Evolutionary conservation across 2,797 vertebrate genomes (phyloP).

Genomic region (Lycodopsis pacificus): DNA sequence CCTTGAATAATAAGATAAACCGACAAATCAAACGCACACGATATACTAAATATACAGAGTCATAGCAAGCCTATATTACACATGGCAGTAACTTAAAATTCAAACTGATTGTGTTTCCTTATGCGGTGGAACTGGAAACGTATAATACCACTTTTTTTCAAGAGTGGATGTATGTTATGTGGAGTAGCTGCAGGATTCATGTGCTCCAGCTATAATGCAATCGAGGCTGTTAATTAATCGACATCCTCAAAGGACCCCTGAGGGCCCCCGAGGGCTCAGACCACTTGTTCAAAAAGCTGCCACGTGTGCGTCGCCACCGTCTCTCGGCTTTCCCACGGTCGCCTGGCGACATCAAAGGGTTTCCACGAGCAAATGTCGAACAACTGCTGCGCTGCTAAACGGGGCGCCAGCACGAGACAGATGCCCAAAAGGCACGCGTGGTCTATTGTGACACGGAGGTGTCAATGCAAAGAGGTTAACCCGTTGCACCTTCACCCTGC

Average conservation of each 20-base stretch:
- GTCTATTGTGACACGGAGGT: slow-evolving; percentile 14
- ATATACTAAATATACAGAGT: neutral
- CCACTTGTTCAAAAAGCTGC: neutral
- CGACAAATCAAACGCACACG: neutral
- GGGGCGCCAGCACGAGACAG: slow-evolving; percentile 47
- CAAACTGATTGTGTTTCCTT: neutral
- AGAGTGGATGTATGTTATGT: neutral
- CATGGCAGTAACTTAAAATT: neutral
- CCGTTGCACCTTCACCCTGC: neutral
- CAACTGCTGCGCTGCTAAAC: slow-evolving; percentile 20
- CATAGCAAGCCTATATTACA: neutral
- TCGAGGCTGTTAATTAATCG: slow-evolving; percentile 18
- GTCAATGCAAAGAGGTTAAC: slow-evolving; percentile 25
- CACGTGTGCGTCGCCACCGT: slow-evolving; percentile 3
- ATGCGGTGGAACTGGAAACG: neutral
- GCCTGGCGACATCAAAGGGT: slow-evolving; percentile 31
- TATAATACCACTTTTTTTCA: neutral
- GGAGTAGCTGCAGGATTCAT: neutral
- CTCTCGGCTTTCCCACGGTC: slow-evolving; percentile 45
- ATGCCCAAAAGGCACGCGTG: slow-evolving; percentile 67
- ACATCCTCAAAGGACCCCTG: neutral
- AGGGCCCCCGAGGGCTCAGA: neutral
- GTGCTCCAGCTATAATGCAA: neutral
- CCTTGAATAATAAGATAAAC: too few relatives aligned
- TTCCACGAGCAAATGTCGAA: slow-evolving; percentile 16